Evolutionary conservation across 2,797 vertebrate genomes (phyloP), one percentile per base, ranked within the genome.

Genomic region (Chaetodon trifasciatus): DNA sequence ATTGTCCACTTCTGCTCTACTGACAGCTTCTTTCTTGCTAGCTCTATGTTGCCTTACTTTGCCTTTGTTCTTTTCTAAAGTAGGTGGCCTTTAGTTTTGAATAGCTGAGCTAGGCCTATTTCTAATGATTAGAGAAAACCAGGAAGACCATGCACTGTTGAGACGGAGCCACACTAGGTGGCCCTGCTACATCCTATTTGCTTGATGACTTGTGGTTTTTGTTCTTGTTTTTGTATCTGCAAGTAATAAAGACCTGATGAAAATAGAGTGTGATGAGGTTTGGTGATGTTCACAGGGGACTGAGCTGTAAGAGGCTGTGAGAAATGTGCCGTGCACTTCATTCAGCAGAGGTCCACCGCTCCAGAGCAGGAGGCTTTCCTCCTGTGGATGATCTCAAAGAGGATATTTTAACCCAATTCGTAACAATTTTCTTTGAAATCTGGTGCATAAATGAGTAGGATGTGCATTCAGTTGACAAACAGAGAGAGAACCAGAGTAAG

Each of bases 1-100:
- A 94, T 92, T 91, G 87, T 92, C 93, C 93, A 93, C 87, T 85
- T 84, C 86, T 87, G 82, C 82, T 86, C 89, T 88, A 89, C 83
- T 44, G 47, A 91, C 89, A 86, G 92, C 91, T 94, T 92, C 85
- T 90, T 91, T 93, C 87, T 92, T 90, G 88, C 89, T 92, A 91
- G 90, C 91, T 94, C 91, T 92, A 65, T 86, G 93, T 93, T 94
- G 92, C 90, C 90, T 94, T 94, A 93, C 76, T 87, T 91, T 86
- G 86, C 89, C 86, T 92, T 82, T 71, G 82, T 87, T 86, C 72
- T 85, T 90, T 88, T 89, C 76, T 87, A 65, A 86, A 90, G 81
- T 92, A 91, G 85, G 80, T 89, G 90, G 90, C 88, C 83, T 93
- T 91, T 90, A 93, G 84, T 89, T 84, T 80, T 23, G 81, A 80